phyloP scores from a whole-genome alignment of 2,888 invertebrate species.

The Celastrina argiolus region DNA sequence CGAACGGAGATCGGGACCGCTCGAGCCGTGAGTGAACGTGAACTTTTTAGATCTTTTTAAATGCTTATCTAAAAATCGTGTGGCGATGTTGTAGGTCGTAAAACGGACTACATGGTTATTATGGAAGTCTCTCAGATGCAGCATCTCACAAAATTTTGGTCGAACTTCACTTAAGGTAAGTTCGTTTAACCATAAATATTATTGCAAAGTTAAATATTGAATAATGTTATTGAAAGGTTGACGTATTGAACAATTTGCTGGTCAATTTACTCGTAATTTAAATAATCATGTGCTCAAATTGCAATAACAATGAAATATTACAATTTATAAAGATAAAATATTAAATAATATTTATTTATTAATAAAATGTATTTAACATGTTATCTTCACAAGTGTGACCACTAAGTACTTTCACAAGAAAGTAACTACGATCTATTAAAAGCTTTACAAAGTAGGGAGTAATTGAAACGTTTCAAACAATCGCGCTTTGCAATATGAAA shows the following conservation, averaged over 20 bases:
- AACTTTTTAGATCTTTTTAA: too few relatives aligned
- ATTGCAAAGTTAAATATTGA: not conserved
- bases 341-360: too few relatives aligned
- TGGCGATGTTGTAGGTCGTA: too few relatives aligned
- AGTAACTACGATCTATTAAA: not conserved
- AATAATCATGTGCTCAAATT: not conserved
- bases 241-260: not conserved
- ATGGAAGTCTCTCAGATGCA: too few relatives aligned
- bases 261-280: not conserved
- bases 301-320: not conserved
- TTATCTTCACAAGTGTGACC: too few relatives aligned
- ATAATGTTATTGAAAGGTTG: constrained; percentile 2
- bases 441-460: constrained; percentile 21
- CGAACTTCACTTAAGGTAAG: not conserved
- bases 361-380: too few relatives aligned
- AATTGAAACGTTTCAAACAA: constrained; percentile 33
- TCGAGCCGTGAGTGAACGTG: too few relatives aligned
- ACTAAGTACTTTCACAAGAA: not conserved
- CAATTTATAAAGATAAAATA: too few relatives aligned
- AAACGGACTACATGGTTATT: too few relatives aligned
- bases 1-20: too few relatives aligned
- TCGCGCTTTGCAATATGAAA: constrained; percentile 33
- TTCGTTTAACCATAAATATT: not conserved
- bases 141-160: too few relatives aligned
- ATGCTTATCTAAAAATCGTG: too few relatives aligned